phyloP scores from a whole-genome alignment of 2,888 invertebrate genomes.

The Thereva nobilitata region DNA sequence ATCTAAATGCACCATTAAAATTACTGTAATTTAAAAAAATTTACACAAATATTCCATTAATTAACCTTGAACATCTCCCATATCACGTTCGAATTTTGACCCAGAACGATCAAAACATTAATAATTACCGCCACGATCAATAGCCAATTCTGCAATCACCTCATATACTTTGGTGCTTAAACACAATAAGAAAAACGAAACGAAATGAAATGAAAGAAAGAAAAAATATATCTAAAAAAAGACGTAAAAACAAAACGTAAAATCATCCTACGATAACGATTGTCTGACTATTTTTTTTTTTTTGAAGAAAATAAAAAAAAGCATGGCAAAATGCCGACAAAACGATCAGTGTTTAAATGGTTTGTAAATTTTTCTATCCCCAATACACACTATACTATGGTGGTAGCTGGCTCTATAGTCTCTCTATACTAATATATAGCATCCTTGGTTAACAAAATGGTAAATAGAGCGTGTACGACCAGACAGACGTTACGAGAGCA shows the following conservation, averaged over 20 bases:
- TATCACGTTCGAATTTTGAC: constrained; percentile 18
- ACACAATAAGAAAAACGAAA: constrained; percentile 2
- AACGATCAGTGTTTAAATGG: constrained; percentile 32
- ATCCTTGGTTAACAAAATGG: constrained; percentile 38
- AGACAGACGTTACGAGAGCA: constrained; percentile 40
- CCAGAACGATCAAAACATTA: constrained; percentile 26
- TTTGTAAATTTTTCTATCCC: constrained; percentile 29
- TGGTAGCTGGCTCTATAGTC: background rate
- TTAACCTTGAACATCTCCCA: constrained; percentile 23
- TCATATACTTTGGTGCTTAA: constrained; percentile 6
- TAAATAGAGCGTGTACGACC: constrained; percentile 40
- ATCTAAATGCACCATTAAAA: no score
- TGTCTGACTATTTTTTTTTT: background rate
- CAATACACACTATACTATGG: constrained; percentile 26
- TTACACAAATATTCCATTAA: no score
- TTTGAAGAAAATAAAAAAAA: constrained; percentile 24
- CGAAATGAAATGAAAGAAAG: no score
- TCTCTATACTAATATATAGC: constrained; percentile 8
- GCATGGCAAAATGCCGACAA: constrained; percentile 38
- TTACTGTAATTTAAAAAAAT: no score
- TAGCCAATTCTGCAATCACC: constrained; percentile 17
- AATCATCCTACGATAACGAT: background rate
- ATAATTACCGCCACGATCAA: constrained; percentile 15
- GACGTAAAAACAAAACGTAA: background rate
- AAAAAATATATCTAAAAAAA: no score